Evolutionary conservation across 2,113 vertebrate genomes (phyloP).

Genomic region (Clarias gariepinus): DNA sequence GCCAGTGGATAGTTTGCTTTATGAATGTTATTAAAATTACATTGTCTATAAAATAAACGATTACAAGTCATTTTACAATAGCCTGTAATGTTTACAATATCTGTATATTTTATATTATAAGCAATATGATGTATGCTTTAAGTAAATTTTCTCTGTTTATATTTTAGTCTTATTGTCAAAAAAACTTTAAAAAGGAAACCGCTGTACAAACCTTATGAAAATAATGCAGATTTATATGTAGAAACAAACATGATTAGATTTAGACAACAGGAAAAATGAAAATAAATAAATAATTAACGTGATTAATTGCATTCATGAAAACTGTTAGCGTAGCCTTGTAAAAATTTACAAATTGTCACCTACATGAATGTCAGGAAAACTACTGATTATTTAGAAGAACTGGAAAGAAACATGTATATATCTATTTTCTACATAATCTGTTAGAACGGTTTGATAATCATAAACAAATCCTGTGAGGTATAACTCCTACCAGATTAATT

Average conservation of each 20-base stretch:
- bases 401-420: not conserved
- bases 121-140: not conserved
- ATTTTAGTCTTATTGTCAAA: too few relatives aligned
- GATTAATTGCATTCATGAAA: not conserved
- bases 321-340: constrained; percentile 22
- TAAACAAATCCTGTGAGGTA: not conserved
- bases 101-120: not conserved
- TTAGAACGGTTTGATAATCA: not conserved
- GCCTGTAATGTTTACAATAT: not conserved
- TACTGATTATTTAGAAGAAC: not conserved
- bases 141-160: not conserved
- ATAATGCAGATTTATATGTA: not conserved
- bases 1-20: constrained; percentile 14
- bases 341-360: constrained; percentile 17
- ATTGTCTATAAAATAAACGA: not conserved
- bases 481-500: constrained; percentile 24
- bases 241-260: not conserved
- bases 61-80: not conserved
- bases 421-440: not conserved
- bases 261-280: not conserved
- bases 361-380: not conserved
- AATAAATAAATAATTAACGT: constrained; percentile 26
- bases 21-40: not conserved
- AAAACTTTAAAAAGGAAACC: too few relatives aligned
- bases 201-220: not conserved